Evolutionary conservation across 2,797 vertebrate genomes (phyloP).

Genomic region (Peromyscus aztecus): DNA sequence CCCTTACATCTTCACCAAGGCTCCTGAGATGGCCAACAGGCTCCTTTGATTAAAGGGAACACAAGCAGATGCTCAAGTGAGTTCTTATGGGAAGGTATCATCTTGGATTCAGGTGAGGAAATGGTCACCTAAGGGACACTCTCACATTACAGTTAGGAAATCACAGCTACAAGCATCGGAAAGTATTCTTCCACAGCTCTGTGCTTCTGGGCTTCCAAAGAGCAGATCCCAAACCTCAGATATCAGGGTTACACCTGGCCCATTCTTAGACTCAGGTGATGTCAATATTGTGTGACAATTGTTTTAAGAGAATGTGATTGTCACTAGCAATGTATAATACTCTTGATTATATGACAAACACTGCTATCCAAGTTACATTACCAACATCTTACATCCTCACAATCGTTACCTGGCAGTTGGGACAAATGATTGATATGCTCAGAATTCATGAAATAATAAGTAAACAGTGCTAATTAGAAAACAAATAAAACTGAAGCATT

Average conservation of each 20-base stretch:
- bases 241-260: accelerated
- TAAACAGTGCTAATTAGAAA: neutral
- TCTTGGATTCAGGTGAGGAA: neutral
- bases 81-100: neutral
- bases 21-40: neutral
- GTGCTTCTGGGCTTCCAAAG: no score
- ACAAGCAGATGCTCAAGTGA: neutral
- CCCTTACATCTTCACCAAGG: accelerated
- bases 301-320: neutral
- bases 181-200: neutral
- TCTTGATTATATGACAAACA: neutral
- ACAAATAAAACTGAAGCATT: neutral
- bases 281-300: neutral
- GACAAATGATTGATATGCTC: neutral
- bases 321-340: neutral
- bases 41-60: neutral
- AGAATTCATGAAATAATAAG: no score
- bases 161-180: neutral
- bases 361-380: neutral
- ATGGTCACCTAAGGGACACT: accelerated
- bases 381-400: neutral
- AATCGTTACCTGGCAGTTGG: neutral
- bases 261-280: neutral
- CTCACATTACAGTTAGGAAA: neutral
- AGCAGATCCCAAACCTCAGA: neutral